Conservation (phyloP, 2,888 invertebrate genomes). For the Lysandra coridon region DNA sequence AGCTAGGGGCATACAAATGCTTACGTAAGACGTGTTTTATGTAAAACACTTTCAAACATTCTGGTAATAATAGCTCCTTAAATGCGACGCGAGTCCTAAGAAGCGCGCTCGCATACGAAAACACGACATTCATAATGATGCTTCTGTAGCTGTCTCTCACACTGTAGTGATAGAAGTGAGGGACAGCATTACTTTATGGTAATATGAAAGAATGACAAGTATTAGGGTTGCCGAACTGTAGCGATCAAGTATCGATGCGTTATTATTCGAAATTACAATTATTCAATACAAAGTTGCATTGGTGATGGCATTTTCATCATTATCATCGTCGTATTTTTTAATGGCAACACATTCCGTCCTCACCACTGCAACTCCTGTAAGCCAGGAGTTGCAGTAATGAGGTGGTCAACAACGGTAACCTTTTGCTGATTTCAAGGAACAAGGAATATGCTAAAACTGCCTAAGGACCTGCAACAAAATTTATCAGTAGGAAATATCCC, state of each 20-base stretch:
- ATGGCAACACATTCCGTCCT: not conserved
- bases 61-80: slow-evolving; percentile 38
- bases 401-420: no score
- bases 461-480: no score
- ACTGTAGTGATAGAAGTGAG: not conserved
- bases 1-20: not conserved
- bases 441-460: no score
- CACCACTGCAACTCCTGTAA: no score
- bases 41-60: slow-evolving; percentile 32
- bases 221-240: slow-evolving; percentile 13
- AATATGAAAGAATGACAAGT: slow-evolving; percentile 38
- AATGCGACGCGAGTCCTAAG: slow-evolving; percentile 48
- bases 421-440: no score
- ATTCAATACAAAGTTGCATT: not conserved
- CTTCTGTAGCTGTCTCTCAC: slow-evolving; percentile 34
- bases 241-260: not conserved
- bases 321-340: not conserved
- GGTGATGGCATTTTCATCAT: not conserved
- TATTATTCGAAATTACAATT: not conserved
- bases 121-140: slow-evolving; percentile 43
- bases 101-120: slow-evolving; percentile 53
- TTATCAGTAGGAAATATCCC: no score
- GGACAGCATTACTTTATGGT: slow-evolving; percentile 26
- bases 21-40: slow-evolving; percentile 31
- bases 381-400: no score